Percentiles rank a stretch among this genome's conserved stretches.
Evolutionary conservation across 1,140 invertebrate species (phyloP).

Genomic region (Leptinotarsa lineolata): DNA sequence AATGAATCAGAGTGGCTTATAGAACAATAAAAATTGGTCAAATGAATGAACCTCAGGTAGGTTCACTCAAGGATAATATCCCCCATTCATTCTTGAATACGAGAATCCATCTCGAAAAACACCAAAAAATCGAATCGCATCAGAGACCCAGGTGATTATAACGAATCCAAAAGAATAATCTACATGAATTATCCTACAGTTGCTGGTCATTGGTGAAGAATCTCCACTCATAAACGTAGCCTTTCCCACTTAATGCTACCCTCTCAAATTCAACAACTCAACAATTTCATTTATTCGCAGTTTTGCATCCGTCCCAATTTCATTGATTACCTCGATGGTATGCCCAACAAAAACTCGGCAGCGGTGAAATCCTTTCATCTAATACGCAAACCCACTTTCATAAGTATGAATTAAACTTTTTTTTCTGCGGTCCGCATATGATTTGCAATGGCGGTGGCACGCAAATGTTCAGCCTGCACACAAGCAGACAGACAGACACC

Average conservation of each 20-base stretch:
- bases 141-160: too few relatives aligned
- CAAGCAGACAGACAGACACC: constrained; percentile 16
- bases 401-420: constrained; percentile 13
- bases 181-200: too few relatives aligned
- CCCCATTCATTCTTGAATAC: too few relatives aligned
- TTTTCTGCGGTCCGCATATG: constrained; percentile 7
- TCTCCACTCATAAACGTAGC: background rate
- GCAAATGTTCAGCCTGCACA: constrained; percentile 10
- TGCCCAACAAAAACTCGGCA: background rate
- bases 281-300: background rate
- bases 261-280: constrained; percentile 1
- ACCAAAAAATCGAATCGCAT: too few relatives aligned
- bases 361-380: constrained; percentile 1
- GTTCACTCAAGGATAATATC: too few relatives aligned
- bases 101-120: too few relatives aligned
- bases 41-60: too few relatives aligned
- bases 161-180: too few relatives aligned
- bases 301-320: background rate
- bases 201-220: background rate
- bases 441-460: constrained; percentile 20
- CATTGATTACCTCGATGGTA: constrained; percentile 2
- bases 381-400: constrained; percentile 9
- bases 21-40: too few relatives aligned
- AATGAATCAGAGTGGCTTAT: too few relatives aligned
- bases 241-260: background rate